phyloP scores from a whole-genome alignment of 2,888 invertebrate species.

The Heterodera filipjevi region DNA sequence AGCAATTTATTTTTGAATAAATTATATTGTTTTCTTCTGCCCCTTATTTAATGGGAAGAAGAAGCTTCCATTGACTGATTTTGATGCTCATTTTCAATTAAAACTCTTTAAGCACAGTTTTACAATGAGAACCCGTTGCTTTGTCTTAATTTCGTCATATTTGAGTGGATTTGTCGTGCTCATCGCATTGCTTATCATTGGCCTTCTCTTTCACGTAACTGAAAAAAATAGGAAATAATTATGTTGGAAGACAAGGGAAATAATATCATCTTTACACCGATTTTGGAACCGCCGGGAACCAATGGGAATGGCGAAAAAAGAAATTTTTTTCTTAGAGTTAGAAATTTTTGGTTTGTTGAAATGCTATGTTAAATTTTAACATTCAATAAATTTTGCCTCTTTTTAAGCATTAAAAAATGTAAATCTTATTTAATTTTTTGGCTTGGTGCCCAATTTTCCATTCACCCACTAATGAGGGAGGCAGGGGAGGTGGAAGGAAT shows the following conservation, averaged over 20 bases:
- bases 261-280: no score
- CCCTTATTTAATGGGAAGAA: not conserved
- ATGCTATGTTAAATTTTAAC: no score
- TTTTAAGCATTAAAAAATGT: no score
- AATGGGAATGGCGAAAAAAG: no score
- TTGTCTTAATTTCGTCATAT: not conserved
- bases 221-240: not conserved
- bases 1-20: not conserved
- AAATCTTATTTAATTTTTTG: no score
- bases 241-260: not conserved
- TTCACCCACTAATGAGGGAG: no score
- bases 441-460: no score
- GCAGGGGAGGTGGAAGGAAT: no score
- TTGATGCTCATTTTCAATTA: not conserved
- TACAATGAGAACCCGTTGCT: not conserved
- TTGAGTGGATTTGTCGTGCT: not conserved
- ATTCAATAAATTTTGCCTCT: no score
- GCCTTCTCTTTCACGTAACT: not conserved
- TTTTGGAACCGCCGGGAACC: no score
- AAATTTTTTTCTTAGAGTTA: not conserved
- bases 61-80: not conserved
- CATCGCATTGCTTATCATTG: not conserved
- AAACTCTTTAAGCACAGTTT: not conserved
- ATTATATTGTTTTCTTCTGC: not conserved
- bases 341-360: no score